Base-by-base conservation (phyloP, 2,888 invertebrate species). In the Drosophila subquinaria region DNA sequence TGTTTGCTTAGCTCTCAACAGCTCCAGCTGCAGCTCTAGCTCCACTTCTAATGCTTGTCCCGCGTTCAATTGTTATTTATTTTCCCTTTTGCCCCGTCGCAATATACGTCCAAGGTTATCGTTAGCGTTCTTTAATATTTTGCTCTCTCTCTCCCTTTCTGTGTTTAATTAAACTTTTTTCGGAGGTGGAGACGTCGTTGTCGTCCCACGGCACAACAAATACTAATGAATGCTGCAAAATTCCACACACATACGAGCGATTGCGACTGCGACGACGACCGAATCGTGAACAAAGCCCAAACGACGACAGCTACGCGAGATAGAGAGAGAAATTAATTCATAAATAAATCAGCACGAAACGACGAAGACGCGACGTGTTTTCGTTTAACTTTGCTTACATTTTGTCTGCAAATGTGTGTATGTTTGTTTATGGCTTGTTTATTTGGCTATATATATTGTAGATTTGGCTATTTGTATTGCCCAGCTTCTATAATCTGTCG, bases 261-360 rank as follows among this genome's bases (percentile, higher is more conserved):
- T 60, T 17, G 38, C 40, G 20, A 57, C 70, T 10, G 36, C 52
- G 53, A 36, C 51, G 8, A 45, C 48, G 62, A 73, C 50, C 75
- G 75, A 73, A 61, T 76, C 63, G 76, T 70, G 79, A 67, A 79
- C 79, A 79, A 79, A 74, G 79, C 60, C 61, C 55, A 59, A 71
- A 53, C 70, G 62, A 53, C 70, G 62, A 47, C 42, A 75, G 77
- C 82, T 74, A 72, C 71, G 78, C 69, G 73, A 73, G 80, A 80
- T 73, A 77, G 61, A 69, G 71, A 82, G 82, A 81, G 79, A 88
- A 88, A 84, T 82, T 82, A 85, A 84, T 84, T 84, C 88, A 84
- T 84, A 84, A 84, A 85, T 84, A 84, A 84, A 84, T 81, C 83
- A 79, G 76, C 87, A 78, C 74, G 68, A 71, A 76, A 53, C 57